Base-by-base conservation (phyloP, 2,113 vertebrate species). In the Tetrax tetrax region DNA sequence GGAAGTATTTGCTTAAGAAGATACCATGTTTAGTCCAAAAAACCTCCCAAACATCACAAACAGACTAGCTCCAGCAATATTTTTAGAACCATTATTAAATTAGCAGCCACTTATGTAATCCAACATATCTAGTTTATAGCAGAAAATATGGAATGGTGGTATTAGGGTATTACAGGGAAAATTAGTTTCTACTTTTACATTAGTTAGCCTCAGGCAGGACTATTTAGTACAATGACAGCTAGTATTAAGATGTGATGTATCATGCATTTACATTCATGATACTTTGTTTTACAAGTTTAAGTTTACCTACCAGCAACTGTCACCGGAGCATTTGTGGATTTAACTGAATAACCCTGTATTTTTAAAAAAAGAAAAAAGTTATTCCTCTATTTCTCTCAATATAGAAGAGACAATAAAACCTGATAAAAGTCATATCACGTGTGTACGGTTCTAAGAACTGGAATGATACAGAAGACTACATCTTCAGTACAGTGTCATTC, bases 271-370 rank as follows among this genome's bases (percentile, higher is more conserved):
- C 9, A 29, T 35, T 71, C 12, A 27, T 57, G 76, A 53, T 25
- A 48, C 14, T 82, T 87, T 9, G 3, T 9, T 69, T 79, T 65
- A 61, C 1, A 2, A 72, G 27, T 71, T 81, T 51, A 81, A 77
- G n/a, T 88, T 91, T 77, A 97, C 98, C 63, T 89, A 98, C 98
- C 98, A 75, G 80, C 85, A 92, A 33, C 25, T 94, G 88, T 51
- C 33, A 54, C 57, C 76, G 95, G 59, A 70, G 50, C n/a, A 70
- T 82, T 53, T 65, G 47, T 76, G 51, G 92, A 93, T 96, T 96
- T 95, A 85, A 66, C 4, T 87, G 96, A 95, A 93, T 16, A 83
- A 21, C 31, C 71, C 98, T 98, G 93, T 90, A 95, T 96, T 85
- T 81, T 70, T 91, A 65, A 96, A 89, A 48, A 69, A 48, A 64